A percentile compares a stretch with the other conserved stretches of the same genome.
These are phyloP conservation scores for Manacus vitellinus DNA, from an alignment of 2,113 vertebrate species.

Conservation along the genomic window DNA sequence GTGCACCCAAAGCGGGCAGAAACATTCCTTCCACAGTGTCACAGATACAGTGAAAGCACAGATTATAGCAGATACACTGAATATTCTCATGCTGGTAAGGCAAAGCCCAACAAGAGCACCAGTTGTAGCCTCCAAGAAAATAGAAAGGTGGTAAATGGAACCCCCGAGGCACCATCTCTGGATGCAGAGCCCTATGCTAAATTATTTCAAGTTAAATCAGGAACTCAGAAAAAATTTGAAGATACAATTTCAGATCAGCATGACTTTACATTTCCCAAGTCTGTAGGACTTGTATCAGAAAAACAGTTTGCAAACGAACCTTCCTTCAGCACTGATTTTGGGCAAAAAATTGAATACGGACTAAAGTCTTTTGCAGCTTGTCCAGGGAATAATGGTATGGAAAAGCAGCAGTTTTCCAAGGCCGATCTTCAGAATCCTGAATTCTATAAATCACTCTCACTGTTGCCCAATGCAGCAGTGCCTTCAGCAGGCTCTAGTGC, in stretches of 20 bases:
- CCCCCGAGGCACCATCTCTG: constrained; percentile 61
- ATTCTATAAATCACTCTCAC: constrained; percentile 69
- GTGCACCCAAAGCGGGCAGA: constrained; percentile 71
- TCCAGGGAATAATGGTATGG: constrained; percentile 61
- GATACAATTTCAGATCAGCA: constrained; percentile 71
- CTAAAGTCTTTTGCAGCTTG: constrained; percentile 69
- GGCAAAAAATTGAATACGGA: constrained; percentile 75
- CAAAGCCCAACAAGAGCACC: constrained; percentile 71
- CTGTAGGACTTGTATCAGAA: constrained; percentile 66
- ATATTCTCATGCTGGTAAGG: constrained; percentile 67
- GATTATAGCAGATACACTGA: constrained; percentile 74
- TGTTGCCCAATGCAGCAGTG: constrained; percentile 56
- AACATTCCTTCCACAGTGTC: constrained; percentile 65
- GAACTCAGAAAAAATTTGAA: constrained; percentile 76
- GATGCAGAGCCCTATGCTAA: constrained; percentile 72
- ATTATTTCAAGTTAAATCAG: constrained; percentile 76
- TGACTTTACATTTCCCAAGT: constrained; percentile 72
- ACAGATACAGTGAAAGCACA: constrained; percentile 65
- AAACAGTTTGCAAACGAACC: constrained; percentile 73
- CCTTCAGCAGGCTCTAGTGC: constrained; percentile 47
- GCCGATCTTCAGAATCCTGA: constrained; percentile 67
- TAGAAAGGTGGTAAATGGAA: constrained; percentile 69
- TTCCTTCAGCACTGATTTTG: constrained; percentile 70
- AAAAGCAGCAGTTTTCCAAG: constrained; percentile 75
- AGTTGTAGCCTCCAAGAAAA: constrained; percentile 70